Base-by-base conservation (phyloP, 2,113 vertebrate genomes). In the Noturus placidus region DNA sequence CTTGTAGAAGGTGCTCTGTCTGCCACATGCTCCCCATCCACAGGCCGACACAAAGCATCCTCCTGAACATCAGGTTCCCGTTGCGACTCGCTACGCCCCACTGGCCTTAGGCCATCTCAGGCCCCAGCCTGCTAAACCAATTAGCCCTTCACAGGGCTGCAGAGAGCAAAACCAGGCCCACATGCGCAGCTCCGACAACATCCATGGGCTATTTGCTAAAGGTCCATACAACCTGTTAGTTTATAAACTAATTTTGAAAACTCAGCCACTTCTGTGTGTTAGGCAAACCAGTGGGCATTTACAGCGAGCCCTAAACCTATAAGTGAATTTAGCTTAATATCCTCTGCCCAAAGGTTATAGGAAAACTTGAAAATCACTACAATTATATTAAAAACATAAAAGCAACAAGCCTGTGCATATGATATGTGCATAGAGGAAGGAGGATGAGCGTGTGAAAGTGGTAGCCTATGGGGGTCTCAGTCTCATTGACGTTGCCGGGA, bases 71-170 rank as follows among this genome's bases (percentile, higher is more conserved):
- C 87, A 89, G 90, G 90, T 90, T 92, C 83, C 63, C 86, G 89
- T 92, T 92, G 89, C 65, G 67, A 76, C 89, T 91, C 90, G 77
- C 90, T 86, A 91, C 82, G 90, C 91, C 89, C 89, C 65, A 52
- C 77, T 91, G 91, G 86, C 92, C 92, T 91, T 90, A 87, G 86
- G 91, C 91, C 89, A 63, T 88, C 89, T 87, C 84, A 67, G 86
- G 69, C 83, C 87, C 87, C 86, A 74, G 90, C 82, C 88, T 89
- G 91, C 92, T 91, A 91, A 92, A 92, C 92, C 89, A 92, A 92
- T 92, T 91, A 92, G 88, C 79, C 89, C 76, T 88, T 90, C 89
- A 90, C 86, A 90, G 88, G 87, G 85, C 89, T 82, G 90, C 81
- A 77, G 82, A 67, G 84, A 87, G 74, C 70, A 52, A 89, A 91